Evolutionary conservation across 2,888 invertebrate genomes (phyloP), one percentile per base, ranked within the genome.

Genomic region (Lasius fuliginosus): DNA sequence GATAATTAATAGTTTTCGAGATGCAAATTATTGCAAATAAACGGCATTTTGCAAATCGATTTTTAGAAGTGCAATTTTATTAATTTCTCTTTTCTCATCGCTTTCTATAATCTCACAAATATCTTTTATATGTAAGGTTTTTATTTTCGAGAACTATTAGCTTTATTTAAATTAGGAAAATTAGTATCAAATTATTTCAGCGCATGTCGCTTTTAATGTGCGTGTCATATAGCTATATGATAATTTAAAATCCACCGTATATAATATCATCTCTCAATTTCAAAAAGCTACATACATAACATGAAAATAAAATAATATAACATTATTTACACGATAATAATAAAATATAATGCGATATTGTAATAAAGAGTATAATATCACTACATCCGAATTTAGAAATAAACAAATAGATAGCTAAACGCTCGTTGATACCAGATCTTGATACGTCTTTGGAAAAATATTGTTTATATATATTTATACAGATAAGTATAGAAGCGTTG

Each of bases 71-170:
- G n/a, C 18, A 23, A 56, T 49, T 49, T 23, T 5, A 18, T 23
- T 30, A n/a, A 15, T 71, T 71, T 71, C 18, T 30, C 4, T n/a
- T 46, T 46, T 46, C 33, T n/a, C n/a, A 15, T 15, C 53, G 9
- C n/a, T 65, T 53, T 76, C 23, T 23, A 15, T 42, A 15, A 67
- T 62, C 36, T 62, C 42, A n/a, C 6, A 33, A 64, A 46, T 23
- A 33, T 75, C 3, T 74, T n/a, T 3, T 15, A 42, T n/a, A 30
- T 36, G 36, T 75, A 64, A 64, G 11, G 11, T 75, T 75, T 75
- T 64, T 62, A 30, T 74, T 60, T 74, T 3, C 30, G n/a, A 53
- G 18, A 8, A 36, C 27, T 36, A 11, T 49, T 30, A 12, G 18
- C 27, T 67, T 30, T 15, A 53, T 53, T 40, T 40, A 15, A 76